Evolutionary conservation across 2,888 invertebrate species (phyloP), one percentile per base, ranked within the genome.

Genomic region (Steinernema hermaphroditum): DNA sequence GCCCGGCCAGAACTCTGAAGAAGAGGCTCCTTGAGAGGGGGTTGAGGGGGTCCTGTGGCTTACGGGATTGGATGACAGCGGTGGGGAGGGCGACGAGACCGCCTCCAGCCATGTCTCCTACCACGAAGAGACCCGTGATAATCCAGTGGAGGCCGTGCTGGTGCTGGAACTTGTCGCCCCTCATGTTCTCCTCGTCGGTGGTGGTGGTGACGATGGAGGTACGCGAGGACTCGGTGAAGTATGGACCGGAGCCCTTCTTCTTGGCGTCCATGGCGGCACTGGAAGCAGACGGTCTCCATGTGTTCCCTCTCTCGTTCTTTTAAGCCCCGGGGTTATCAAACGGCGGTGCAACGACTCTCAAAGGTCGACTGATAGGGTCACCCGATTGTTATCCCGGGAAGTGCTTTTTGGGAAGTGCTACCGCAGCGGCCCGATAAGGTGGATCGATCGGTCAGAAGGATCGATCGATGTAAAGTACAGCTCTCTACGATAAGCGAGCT

Each of bases 51-150:
- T 32, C 19, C 1, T n/a, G 19, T 16, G 44, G 37, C 79, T 74
- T 32, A 82, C 82, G 78, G 14, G 82, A 78, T 75, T 83, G 83
- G 72, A 83, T 83, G 74, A 83, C 79, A 16, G 83, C 83, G 0
- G 83, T 84, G 16, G 83, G 83, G 34, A 83, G 57, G 44, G 83
- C 84, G 29, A 84, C 84, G 22, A 84, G 77, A 29, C 84, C 84
- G 62, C 84, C 83, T 50, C 84, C 84, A 32, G 83, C 84, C 57
- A 84, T 76, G 75, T 84, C 84, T 68, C 83, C 84, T 22, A 84
- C 83, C 34, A 83, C 80, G 76, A 83, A 83, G 27, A 82, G 80
- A 22, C 81, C 83, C 9, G 82, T 83, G 69, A 81, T 78, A 46
- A 78, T 41, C 76, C 76, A 74, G 44, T 75, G 71, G 32, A 77